Evolutionary conservation across 2,888 invertebrate species (phyloP).

Genomic region (Harpalus rubripes): DNA sequence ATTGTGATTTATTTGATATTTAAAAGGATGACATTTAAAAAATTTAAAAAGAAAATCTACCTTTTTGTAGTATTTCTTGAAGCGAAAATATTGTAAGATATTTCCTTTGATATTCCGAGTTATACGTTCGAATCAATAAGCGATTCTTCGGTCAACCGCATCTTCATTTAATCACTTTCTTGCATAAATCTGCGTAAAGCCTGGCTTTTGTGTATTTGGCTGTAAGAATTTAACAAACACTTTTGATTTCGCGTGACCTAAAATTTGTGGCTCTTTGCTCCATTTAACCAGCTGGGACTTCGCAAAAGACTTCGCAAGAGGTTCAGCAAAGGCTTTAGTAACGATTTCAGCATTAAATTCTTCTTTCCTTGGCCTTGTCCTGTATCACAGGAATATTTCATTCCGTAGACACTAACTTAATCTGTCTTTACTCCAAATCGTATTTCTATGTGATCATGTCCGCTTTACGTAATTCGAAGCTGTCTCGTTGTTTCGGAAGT

Average conservation of each 20-base stretch:
- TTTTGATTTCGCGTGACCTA: conserved; percentile 56
- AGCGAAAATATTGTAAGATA: conserved; percentile 19
- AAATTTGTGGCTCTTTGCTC: conserved; percentile 42
- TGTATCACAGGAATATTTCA: conserved; percentile 53
- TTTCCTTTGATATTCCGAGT: conserved; percentile 16
- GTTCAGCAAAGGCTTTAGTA: neutral
- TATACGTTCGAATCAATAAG: conserved; percentile 32
- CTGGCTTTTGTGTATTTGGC: conserved; percentile 50
- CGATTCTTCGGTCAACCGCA: conserved; percentile 48
- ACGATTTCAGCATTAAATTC: neutral
- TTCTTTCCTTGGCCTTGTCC: neutral
- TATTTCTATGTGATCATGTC: conserved; percentile 46
- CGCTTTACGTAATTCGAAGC: conserved; percentile 26
- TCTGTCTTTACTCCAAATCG: conserved; percentile 53
- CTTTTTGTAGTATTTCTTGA: neutral
- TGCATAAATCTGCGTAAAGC: conserved; percentile 40
- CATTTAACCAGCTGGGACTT: conserved; percentile 4
- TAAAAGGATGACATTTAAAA: neutral
- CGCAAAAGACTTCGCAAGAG: neutral
- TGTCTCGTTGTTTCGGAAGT: conserved; percentile 6
- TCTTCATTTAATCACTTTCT: conserved; percentile 51
- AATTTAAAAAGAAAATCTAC: neutral
- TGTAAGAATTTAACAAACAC: conserved; percentile 61
- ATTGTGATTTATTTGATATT: neutral
- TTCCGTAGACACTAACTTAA: conserved; percentile 58